A percentile compares a stretch with the other conserved stretches of the same genome.
Evolutionary conservation across 2,797 vertebrate species (phyloP).

Genomic region (Lophotriccus pileatus): DNA sequence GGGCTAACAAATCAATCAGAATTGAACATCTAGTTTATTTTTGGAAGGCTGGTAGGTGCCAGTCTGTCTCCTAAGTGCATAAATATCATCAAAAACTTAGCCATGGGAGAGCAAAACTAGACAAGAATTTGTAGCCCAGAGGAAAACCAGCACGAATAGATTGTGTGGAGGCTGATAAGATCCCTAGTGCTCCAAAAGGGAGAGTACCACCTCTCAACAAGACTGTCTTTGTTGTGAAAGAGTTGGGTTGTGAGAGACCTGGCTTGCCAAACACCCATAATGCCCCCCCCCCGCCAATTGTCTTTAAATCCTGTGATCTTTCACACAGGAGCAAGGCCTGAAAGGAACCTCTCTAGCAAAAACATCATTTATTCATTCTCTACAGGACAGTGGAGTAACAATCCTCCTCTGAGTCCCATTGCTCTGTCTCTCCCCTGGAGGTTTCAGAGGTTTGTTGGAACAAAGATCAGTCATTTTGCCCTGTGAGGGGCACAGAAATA

Average conservation of each 20-base stretch:
- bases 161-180: slow-evolving; percentile 47
- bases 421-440: slow-evolving; percentile 1
- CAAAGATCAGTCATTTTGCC: slow-evolving; percentile 30
- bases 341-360: slow-evolving; percentile 23
- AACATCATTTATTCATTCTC: not conserved
- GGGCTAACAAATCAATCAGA: not conserved
- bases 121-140: slow-evolving; percentile 53
- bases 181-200: slow-evolving; percentile 15
- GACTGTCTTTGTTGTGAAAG: slow-evolving; percentile 47
- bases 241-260: slow-evolving; percentile 3
- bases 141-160: slow-evolving; percentile 33
- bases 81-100: slow-evolving; percentile 11
- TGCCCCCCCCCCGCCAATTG: slow-evolving; percentile 14
- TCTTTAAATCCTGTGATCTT: slow-evolving; percentile 32
- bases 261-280: slow-evolving; percentile 15
- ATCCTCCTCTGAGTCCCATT: not conserved
- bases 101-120: not conserved
- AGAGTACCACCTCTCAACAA: slow-evolving; percentile 44
- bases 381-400: not conserved
- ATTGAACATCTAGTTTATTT: not conserved
- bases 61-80: slow-evolving; percentile 9
- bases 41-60: slow-evolving; percentile 17
- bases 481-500: slow-evolving; percentile 30
- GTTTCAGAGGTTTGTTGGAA: slow-evolving; percentile 27
- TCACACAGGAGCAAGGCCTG: not conserved